phyloP scores from a whole-genome alignment of 2,797 vertebrate species.

The Acanthiza pusilla region DNA sequence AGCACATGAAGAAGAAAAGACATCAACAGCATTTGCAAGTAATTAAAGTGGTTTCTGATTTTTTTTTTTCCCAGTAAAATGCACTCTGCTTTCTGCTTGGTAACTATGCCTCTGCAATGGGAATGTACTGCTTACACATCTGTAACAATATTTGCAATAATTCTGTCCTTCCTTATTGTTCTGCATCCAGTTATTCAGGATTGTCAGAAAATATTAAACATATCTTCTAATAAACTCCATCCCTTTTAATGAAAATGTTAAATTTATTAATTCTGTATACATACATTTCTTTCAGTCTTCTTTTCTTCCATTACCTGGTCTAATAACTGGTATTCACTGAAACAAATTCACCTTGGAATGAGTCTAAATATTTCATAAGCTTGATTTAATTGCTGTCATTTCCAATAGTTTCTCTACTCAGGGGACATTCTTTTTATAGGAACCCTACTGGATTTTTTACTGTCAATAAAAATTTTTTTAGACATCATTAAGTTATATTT shows the following conservation, averaged over 20 bases:
- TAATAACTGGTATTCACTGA: background rate
- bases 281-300: background rate
- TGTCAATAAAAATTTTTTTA: conserved; percentile 13
- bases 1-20: background rate
- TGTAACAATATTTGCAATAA: background rate
- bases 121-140: background rate
- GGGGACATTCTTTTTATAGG: background rate
- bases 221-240: background rate
- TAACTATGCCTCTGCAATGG: background rate
- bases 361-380: conserved; percentile 62
- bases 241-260: background rate
- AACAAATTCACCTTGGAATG: conserved; percentile 34
- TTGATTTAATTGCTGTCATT: conserved; percentile 65
- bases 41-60: background rate
- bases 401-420: conserved; percentile 40
- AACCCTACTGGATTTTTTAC: conserved; percentile 23
- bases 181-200: background rate
- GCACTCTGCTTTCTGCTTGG: background rate
- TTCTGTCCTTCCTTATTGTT: background rate
- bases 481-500: conserved; percentile 38
- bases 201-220: background rate
- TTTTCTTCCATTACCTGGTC: background rate
- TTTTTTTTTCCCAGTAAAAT: background rate
- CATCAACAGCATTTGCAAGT: background rate
- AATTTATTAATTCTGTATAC: background rate